phyloP scores from a whole-genome alignment of 2,888 invertebrate genomes.

The Uropetala carovei region DNA sequence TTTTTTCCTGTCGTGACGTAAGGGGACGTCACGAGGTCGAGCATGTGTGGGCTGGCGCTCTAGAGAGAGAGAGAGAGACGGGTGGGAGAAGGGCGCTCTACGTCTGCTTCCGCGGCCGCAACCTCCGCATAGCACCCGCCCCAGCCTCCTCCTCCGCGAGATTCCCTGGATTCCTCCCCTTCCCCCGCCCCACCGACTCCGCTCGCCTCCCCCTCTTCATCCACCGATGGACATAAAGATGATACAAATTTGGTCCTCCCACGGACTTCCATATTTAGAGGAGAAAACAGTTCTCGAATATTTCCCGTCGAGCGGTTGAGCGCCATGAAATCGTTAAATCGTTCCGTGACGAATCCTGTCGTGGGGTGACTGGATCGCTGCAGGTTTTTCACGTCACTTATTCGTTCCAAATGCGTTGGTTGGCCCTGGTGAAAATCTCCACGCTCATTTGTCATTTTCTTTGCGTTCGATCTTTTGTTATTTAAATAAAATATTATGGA shows the following conservation, averaged over 20 bases:
- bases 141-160: too few relatives aligned
- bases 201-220: background rate
- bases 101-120: too few relatives aligned
- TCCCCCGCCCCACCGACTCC: too few relatives aligned
- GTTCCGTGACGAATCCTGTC: background rate
- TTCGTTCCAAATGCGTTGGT: background rate
- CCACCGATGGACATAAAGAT: background rate
- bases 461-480: too few relatives aligned
- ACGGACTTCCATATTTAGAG: constrained; percentile 2
- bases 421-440: too few relatives aligned
- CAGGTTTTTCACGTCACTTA: background rate
- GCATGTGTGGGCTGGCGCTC: too few relatives aligned
- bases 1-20: background rate
- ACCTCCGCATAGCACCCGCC: too few relatives aligned
- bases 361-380: background rate
- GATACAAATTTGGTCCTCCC: constrained; percentile 24
- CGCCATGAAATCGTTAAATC: constrained; percentile 13
- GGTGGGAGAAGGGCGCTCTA: too few relatives aligned
- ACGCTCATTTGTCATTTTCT: too few relatives aligned
- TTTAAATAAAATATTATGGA: too few relatives aligned
- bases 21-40: background rate
- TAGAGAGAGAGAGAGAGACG: too few relatives aligned
- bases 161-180: too few relatives aligned
- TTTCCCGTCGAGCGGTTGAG: background rate
- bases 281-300: background rate